These are phyloP conservation scores for Asbolus verrucosus DNA, from an alignment of 1,140 invertebrate genomes.

Conservation along the genomic window DNA sequence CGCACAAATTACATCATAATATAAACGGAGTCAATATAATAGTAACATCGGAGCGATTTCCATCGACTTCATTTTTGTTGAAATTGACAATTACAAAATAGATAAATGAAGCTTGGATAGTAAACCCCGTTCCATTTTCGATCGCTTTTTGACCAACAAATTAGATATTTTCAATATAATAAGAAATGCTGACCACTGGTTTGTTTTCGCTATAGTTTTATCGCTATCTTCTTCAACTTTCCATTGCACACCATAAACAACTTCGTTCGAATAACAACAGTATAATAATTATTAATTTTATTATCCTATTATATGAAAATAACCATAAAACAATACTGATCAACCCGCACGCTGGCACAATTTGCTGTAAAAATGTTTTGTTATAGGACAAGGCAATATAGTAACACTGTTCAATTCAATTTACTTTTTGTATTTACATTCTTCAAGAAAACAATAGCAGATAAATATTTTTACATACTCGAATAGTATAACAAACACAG, in stretches of 20 bases:
- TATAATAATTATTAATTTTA: slow-evolving; percentile 17
- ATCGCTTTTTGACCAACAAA: not conserved
- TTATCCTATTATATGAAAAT: slow-evolving; percentile 15
- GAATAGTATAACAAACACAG: not conserved
- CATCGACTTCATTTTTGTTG: too few species aligned
- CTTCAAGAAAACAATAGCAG: not conserved
- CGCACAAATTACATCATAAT: too few species aligned
- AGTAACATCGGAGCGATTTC: not conserved
- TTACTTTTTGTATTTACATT: slow-evolving; percentile 10
- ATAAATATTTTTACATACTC: not conserved
- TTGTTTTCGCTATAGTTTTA: too few species aligned
- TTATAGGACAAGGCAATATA: too few species aligned
- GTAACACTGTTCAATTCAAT: not conserved
- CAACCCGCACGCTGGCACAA: slow-evolving; percentile 20
- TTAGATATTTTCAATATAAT: too few species aligned
- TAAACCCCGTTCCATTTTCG: too few species aligned
- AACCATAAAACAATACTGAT: slow-evolving; percentile 33
- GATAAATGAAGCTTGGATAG: not conserved
- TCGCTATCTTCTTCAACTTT: not conserved
- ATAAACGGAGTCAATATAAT: too few species aligned
- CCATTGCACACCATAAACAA: slow-evolving; percentile 5
- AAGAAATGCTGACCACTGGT: not conserved
- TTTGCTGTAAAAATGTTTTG: slow-evolving; percentile 18
- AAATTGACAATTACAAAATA: not conserved
- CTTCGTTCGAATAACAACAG: slow-evolving; percentile 10